Evolutionary conservation across 2,888 invertebrate genomes (phyloP).

Genomic region (Temnothorax unifasciatus): DNA sequence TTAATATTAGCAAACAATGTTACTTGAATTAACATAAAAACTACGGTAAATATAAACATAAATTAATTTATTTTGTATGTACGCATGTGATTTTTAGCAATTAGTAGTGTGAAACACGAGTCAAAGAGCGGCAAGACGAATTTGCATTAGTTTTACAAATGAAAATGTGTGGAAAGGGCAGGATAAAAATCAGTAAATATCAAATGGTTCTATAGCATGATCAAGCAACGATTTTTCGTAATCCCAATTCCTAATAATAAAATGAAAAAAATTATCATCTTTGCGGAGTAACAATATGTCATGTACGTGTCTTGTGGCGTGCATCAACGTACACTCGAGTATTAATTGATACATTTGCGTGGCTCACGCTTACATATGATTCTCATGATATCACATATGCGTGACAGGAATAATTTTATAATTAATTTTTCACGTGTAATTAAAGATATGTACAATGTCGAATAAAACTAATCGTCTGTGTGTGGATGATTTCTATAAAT

Average conservation of each 20-base stretch:
- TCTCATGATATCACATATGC: not conserved
- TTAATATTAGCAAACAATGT: not conserved
- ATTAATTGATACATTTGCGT: conserved; percentile 18
- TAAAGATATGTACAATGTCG: not conserved
- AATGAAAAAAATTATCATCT: not conserved
- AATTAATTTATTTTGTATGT: not conserved
- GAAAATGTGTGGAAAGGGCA: conserved; percentile 34
- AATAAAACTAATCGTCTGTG: not conserved
- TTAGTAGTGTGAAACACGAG: not conserved
- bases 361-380: not conserved
- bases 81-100: not conserved
- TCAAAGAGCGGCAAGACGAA: conserved; percentile 54
- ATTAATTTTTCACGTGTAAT: conserved; percentile 15
- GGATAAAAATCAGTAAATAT: not conserved
- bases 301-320: not conserved
- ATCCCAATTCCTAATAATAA: not conserved
- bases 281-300: not conserved
- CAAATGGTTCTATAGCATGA: conserved; percentile 17
- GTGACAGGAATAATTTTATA: not conserved
- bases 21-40: not conserved
- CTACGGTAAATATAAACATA: not conserved
- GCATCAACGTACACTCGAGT: not conserved
- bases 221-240: not conserved
- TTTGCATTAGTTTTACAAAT: conserved; percentile 72
- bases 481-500: not conserved